Evolutionary conservation across 2,113 vertebrate genomes (phyloP), one percentile per base, ranked within the genome.

Genomic region (Leucoraja erinaceus): DNA sequence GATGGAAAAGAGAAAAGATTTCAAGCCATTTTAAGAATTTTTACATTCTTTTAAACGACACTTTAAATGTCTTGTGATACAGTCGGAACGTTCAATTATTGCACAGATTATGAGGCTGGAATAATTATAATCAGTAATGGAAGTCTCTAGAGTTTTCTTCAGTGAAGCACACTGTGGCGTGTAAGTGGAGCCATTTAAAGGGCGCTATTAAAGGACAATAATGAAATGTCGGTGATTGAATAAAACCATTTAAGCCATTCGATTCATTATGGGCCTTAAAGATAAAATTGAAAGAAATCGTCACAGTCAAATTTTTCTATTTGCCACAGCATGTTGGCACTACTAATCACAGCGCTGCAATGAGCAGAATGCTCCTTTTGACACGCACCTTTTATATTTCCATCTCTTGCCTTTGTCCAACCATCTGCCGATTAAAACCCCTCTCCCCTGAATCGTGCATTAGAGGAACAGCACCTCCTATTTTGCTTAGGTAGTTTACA

Each of bases 321-420:
- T 90, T 33, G 56, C 59, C 84, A 33, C 38, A 4, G 2, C 16
- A 70, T 68, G 61, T 90, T 61, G 22, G 31, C 61, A 70, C n/a
- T 61, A 90, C 86, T 90, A 90, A 90, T 90, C 63, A 47, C 31
- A 70, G 63, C 86, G 68, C 66, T 90, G 33, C 31, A 70, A 70
- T 66, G 86, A 90, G 33, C 66, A 90, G 38, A 47, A 47, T 47
- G 38, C 38, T 47, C 38, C 38, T 47, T 47, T 47, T 47, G 38
- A 47, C 38, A 47, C 38, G 38, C 38, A 47, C 38, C 38, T 47
- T 47, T 47, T 47, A 47, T 47, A 1, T 47, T 47, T 47, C 3
- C 38, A 47, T 47, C 38, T 47, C 38, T 47, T 47, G 38, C 38
- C 38, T 47, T 47, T 47, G 38, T 47, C 38, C 38, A 47, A 47